Conservation (phyloP, 2,113 vertebrate species). For the Hydropotes inermis region DNA sequence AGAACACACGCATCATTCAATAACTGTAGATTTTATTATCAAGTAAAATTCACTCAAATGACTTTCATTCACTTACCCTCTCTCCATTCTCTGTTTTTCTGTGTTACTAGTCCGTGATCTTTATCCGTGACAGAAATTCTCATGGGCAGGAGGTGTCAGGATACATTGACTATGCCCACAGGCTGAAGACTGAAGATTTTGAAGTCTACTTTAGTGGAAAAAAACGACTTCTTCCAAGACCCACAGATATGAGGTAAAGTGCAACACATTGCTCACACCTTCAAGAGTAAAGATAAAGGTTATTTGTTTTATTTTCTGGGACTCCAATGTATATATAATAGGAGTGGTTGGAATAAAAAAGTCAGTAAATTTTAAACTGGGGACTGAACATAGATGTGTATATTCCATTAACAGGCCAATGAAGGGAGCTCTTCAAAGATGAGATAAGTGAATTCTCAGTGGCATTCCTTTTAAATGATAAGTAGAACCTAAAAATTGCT, state of each 20-base stretch:
- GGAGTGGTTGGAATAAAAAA: background rate
- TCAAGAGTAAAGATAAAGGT: background rate
- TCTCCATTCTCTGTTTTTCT: conserved; percentile 50
- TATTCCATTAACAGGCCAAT: background rate
- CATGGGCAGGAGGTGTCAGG: conserved; percentile 89
- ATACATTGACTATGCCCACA: conserved; percentile 91
- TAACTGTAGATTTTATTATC: background rate
- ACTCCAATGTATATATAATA: background rate
- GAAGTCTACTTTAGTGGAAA: conserved; percentile 88
- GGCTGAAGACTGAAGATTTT: conserved; percentile 88
- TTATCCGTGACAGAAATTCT: conserved; percentile 89
- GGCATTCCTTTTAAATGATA: conserved; percentile 30
- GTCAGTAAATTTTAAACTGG: background rate
- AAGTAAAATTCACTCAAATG: background rate
- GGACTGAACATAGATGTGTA: background rate
- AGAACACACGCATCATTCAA: background rate
- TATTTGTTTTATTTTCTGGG: background rate
- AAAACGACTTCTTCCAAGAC: conserved; percentile 86
- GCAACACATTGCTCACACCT: background rate
- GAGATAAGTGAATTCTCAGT: background rate
- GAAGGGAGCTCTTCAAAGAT: background rate
- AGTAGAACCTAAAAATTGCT: background rate
- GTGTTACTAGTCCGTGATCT: conserved; percentile 88
- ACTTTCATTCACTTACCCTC: background rate
- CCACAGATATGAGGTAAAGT: conserved; percentile 88